Conservation (phyloP, 2,113 vertebrate species). For the Malurus melanocephalus region DNA sequence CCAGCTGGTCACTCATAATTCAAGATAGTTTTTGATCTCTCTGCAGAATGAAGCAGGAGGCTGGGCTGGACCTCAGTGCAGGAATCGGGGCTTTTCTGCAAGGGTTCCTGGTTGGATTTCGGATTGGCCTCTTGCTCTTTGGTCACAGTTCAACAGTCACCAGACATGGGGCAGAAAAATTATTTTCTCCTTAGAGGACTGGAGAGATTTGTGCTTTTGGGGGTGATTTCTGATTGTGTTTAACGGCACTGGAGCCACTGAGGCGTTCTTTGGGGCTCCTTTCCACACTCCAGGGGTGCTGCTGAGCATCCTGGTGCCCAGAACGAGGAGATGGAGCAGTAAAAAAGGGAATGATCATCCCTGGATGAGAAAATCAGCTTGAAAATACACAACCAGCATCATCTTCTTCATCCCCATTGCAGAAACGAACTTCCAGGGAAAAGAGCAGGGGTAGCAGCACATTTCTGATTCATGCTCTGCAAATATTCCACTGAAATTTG, state of each 20-base stretch:
- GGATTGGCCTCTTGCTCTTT: neutral
- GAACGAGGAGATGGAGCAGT: neutral
- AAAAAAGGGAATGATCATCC: neutral
- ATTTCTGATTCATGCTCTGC: neutral
- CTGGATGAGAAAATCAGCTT: neutral
- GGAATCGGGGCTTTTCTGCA: neutral
- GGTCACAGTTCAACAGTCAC: neutral
- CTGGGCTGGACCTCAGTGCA: neutral
- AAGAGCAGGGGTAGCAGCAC: neutral
- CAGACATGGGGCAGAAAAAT: neutral
- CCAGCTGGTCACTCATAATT: neutral
- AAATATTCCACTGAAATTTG: neutral
- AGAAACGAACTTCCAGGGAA: neutral
- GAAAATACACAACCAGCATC: neutral
- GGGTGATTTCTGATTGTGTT: neutral
- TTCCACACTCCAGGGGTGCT: neutral
- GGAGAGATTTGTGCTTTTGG: neutral
- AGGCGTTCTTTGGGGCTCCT: neutral
- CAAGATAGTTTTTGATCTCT: neutral
- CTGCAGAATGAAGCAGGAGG: neutral
- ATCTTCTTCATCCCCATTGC: neutral
- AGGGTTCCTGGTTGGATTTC: neutral
- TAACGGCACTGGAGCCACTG: neutral
- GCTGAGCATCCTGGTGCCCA: neutral
- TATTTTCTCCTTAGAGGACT: neutral